Evolutionary conservation across 2,797 vertebrate genomes (phyloP).

Genomic region (Danio kyathit): DNA sequence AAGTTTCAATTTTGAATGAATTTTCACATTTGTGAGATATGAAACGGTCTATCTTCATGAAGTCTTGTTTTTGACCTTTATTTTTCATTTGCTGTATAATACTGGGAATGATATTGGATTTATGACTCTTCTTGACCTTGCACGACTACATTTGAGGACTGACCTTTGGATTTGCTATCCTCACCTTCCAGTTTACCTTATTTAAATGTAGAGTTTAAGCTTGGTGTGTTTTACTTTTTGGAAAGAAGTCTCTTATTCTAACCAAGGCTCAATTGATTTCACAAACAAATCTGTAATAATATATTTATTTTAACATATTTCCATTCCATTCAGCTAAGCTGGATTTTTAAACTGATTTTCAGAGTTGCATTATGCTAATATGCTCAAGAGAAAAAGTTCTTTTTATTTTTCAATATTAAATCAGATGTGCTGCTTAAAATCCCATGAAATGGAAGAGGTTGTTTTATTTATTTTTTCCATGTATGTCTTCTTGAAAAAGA

Average conservation of each 20-base stretch:
- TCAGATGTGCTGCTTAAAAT: too few species aligned
- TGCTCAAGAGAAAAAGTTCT: too few species aligned
- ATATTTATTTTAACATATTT: too few species aligned
- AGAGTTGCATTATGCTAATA: too few species aligned
- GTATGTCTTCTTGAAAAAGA: too few species aligned
- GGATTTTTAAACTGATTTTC: too few species aligned
- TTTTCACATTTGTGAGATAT: not conserved
- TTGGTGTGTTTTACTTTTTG: not conserved
- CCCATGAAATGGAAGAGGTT: too few species aligned
- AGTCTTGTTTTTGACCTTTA: slow-evolving; percentile 15
- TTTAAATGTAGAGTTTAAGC: not conserved
- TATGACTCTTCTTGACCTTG: not conserved
- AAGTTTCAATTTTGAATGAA: not conserved
- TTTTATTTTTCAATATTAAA: too few species aligned
- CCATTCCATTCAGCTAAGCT: too few species aligned
- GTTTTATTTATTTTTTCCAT: too few species aligned
- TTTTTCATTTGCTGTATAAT: slow-evolving; percentile 1
- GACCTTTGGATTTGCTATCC: not conserved
- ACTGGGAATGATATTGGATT: not conserved
- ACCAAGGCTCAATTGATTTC: not conserved
- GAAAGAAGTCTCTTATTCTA: not conserved
- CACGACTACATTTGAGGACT: not conserved
- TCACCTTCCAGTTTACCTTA: not conserved
- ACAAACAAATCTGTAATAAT: not conserved
- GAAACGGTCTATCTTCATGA: not conserved